phyloP scores from a whole-genome alignment of 2,888 invertebrate species.

The Psylliodes chrysocephalus region DNA sequence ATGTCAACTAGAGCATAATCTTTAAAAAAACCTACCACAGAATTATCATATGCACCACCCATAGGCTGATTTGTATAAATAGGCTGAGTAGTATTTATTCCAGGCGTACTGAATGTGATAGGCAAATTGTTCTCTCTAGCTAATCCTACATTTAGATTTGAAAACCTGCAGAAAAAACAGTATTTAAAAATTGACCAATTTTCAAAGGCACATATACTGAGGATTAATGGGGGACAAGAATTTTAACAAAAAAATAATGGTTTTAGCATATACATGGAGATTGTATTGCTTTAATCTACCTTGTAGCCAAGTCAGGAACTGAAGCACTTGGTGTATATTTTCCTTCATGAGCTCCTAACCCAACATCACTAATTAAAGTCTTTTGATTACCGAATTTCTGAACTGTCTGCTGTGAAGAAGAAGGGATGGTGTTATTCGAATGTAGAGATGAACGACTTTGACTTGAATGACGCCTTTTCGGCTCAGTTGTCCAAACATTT shows the following conservation, averaged over 20 bases:
- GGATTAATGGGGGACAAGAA: no score
- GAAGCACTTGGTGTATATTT: conserved; percentile 81
- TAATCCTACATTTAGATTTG: conserved; percentile 72
- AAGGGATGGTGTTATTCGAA: conserved; percentile 47
- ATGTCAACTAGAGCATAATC: no score
- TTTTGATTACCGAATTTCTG: conserved; percentile 84
- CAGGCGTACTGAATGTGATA: conserved; percentile 62
- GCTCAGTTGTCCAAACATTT: conserved; percentile 88
- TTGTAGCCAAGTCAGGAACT: conserved; percentile 70
- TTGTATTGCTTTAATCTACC: no score
- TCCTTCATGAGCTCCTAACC: conserved; percentile 82
- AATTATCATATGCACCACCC: conserved; percentile 66
- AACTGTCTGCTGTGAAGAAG: conserved; percentile 53
- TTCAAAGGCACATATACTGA: no score
- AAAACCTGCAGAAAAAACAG: conserved; percentile 69
- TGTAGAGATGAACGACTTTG: conserved; percentile 65
- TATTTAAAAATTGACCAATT: no score
- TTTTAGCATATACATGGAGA: no score
- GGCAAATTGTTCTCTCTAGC: conserved; percentile 53
- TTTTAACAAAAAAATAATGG: no score
- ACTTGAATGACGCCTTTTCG: conserved; percentile 68
- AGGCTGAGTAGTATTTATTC: conserved; percentile 63
- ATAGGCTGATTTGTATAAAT: conserved; percentile 70
- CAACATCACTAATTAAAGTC: conserved; percentile 70
- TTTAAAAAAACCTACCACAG: conserved; percentile 57